Evolutionary conservation across 2,113 vertebrate species (phyloP).

Genomic region (Murina feae): DNA sequence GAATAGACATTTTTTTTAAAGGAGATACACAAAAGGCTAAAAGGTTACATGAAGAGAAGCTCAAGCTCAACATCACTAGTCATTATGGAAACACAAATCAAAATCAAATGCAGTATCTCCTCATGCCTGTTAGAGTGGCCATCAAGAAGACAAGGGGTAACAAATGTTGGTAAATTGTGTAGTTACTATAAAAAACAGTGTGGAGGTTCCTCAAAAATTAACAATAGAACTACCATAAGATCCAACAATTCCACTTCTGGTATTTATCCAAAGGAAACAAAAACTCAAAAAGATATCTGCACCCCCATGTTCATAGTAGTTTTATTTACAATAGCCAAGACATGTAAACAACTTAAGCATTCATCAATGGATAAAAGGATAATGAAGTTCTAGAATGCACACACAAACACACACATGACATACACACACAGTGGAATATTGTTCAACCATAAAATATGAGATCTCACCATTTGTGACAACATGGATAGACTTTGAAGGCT

Average conservation of each 20-base stretch:
- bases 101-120: background rate
- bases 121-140: background rate
- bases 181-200: background rate
- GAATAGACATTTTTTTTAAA: background rate
- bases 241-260: background rate
- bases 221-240: background rate
- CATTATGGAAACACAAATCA: background rate
- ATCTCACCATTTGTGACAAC: background rate
- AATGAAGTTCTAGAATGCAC: background rate
- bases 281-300: background rate
- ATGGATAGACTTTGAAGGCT: background rate
- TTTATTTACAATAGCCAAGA: background rate
- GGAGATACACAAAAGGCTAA: background rate
- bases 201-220: background rate
- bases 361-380: background rate
- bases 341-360: background rate
- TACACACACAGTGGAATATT: background rate
- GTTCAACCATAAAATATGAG: background rate
- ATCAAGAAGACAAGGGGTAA: background rate
- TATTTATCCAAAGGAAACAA: background rate
- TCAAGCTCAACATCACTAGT: background rate
- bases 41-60: background rate
- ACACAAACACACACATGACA: background rate
- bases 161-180: background rate
- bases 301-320: background rate